Evolutionary conservation across 2,888 invertebrate species (phyloP), one percentile per base, ranked within the genome.

Genomic region (Uloborus plumipes): DNA sequence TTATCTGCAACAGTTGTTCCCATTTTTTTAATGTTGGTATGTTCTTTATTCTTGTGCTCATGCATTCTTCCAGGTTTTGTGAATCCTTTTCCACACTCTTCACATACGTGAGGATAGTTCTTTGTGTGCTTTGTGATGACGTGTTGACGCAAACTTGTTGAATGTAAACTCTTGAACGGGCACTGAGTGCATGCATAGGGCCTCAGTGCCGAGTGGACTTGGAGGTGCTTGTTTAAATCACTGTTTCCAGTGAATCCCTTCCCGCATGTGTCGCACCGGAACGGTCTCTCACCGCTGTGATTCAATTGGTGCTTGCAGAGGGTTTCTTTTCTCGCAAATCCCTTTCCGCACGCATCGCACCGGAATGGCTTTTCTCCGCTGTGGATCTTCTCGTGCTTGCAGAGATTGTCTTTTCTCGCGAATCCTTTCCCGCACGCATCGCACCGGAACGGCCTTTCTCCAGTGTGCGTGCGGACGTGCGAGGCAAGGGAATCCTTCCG

Each of bases 291-390:
- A 0, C 31, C 62, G 11, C 51, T 26, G 49, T 72, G 62, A 31
- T 11, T 61, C 49, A 14, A 31, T 13, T 61, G 7, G 61, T 62
- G 62, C 2, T 13, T 1, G 20, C 7, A 9, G 16, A 62, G 51
- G 31, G 2, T 3, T 6, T 9, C 11, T 9, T n/a, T 47, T 51
- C 15, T 7, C 9, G 16, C 31, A 22, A 62, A 72, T 22, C 15
- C 26, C n/a, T 26, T 62, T 0, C 31, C 51, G 31, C 72, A 72
- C 18, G n/a, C 26, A 39, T 20, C 18, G 31, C 72, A 72, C 26
- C 2, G 1, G 20, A 50, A 62, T 3, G 47, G 47, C 50, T 47
- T 39, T 15, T 71, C 61, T 22, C 20, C 50, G n/a, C 31, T 50
- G 16, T 61, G 70, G 15, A 47, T 47, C 0, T 51, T n/a, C 13